Conservation (phyloP, 2,888 invertebrate species). For the Drosophila emarginata region DNA sequence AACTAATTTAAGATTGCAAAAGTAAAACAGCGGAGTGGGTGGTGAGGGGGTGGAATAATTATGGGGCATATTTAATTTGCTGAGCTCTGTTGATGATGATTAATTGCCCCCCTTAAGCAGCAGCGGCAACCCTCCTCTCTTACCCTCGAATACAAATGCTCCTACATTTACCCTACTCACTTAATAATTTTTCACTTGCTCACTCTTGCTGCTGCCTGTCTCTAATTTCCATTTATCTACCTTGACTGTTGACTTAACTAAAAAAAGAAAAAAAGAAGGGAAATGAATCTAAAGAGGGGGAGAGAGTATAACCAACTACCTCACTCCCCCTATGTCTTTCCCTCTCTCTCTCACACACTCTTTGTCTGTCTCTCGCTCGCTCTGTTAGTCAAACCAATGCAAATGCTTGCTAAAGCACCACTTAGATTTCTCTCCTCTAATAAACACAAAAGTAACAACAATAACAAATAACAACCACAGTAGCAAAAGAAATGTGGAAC, state of each 20-base stretch:
- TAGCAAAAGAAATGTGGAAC: neutral
- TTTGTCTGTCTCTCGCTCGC: neutral
- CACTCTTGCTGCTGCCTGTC: neutral
- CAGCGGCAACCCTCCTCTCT: too few species aligned
- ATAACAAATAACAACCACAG: neutral
- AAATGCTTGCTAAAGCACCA: constrained; percentile 18
- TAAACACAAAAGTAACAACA: neutral
- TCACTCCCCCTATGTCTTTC: neutral
- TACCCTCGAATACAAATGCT: neutral
- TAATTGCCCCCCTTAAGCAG: neutral
- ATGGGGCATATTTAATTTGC: constrained; percentile 2
- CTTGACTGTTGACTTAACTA: constrained; percentile 13
- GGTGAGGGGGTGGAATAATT: neutral
- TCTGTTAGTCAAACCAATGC: constrained; percentile 7
- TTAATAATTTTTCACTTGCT: neutral
- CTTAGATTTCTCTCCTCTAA: constrained; percentile 5
- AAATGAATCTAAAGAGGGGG: neutral
- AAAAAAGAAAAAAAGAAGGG: neutral
- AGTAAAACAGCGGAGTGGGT: neutral
- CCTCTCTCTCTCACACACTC: neutral
- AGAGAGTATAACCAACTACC: neutral
- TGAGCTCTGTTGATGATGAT: neutral
- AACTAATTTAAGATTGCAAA: constrained; percentile 8
- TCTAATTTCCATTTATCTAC: constrained; percentile 13
- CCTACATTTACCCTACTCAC: neutral